These are phyloP conservation scores for Macroteleia sp. DNA, from an alignment of 2,888 invertebrate genomes.

Conservation along the genomic window DNA sequence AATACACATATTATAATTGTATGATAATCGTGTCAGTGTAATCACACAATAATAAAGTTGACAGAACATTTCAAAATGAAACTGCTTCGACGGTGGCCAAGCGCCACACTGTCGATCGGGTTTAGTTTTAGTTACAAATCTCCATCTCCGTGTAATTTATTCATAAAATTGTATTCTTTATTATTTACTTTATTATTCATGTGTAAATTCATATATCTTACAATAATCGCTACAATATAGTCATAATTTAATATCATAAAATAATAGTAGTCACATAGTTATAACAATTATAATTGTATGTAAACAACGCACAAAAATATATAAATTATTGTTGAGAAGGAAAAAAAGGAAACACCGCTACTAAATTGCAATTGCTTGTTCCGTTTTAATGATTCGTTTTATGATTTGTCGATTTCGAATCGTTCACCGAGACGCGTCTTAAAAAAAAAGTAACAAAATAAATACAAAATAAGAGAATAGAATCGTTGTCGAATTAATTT, in stretches of 20 bases:
- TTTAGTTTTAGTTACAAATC: constrained; percentile 5
- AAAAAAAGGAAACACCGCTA: constrained; percentile 43
- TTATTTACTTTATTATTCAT: constrained; percentile 48
- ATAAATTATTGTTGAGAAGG: constrained; percentile 52
- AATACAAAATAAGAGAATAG: constrained; percentile 22
- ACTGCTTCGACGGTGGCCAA: not conserved
- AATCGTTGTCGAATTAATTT: no score
- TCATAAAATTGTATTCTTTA: constrained; percentile 40
- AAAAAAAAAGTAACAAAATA: no score
- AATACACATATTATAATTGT: no score
- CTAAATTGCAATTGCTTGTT: constrained; percentile 41
- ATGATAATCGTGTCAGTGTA: no score
- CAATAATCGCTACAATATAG: constrained; percentile 57
- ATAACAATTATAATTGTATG: constrained; percentile 57
- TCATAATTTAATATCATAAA: constrained; percentile 61
- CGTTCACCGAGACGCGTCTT: constrained; percentile 24
- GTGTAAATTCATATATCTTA: constrained; percentile 56
- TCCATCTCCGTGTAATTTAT: constrained; percentile 16
- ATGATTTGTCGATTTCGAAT: constrained; percentile 36
- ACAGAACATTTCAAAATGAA: not conserved
- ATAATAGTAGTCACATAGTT: constrained; percentile 55
- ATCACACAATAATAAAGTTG: no score
- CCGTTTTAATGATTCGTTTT: constrained; percentile 57
- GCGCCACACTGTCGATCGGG: not conserved
- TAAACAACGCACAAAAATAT: constrained; percentile 62